A percentile compares a stretch with the other conserved stretches of the same genome.
Conservation (phyloP, 2,888 invertebrate genomes). For the Hypercompe scribonia region DNA sequence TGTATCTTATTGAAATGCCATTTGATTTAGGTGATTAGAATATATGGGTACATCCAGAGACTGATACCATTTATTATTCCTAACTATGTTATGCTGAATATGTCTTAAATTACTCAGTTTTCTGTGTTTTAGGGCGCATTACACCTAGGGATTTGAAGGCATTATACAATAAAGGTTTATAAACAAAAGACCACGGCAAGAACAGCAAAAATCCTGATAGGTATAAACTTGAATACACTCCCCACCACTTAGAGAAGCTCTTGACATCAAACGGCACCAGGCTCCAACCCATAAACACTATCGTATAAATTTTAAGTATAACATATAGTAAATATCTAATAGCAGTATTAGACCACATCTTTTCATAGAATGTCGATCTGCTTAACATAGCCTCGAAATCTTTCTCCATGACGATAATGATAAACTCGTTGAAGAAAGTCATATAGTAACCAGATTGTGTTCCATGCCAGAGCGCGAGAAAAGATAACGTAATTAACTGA, state of each 20-base stretch:
- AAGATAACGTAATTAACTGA: constrained; percentile 93
- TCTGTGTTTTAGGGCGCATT: constrained; percentile 23
- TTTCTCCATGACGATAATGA: constrained; percentile 94
- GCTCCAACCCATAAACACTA: constrained; percentile 94
- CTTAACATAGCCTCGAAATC: constrained; percentile 88
- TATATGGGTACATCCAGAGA: constrained; percentile 17
- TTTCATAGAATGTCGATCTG: constrained; percentile 80
- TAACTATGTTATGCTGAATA: constrained; percentile 21
- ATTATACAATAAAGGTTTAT: constrained; percentile 74
- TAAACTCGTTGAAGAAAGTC: constrained; percentile 96
- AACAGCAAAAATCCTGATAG: constrained; percentile 91
- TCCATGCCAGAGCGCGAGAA: constrained; percentile 98
- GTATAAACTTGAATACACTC: constrained; percentile 88
- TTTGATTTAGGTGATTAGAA: constrained; percentile 33
- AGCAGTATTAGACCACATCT: constrained; percentile 71
- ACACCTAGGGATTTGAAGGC: constrained; percentile 30
- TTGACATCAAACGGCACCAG: constrained; percentile 91
- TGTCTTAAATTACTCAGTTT: constrained; percentile 24
- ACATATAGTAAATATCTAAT: constrained; percentile 83
- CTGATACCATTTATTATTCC: constrained; percentile 21
- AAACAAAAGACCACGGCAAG: constrained; percentile 88
- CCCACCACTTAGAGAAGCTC: constrained; percentile 89
- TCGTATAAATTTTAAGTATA: constrained; percentile 90
- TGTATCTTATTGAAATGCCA: constrained; percentile 25
- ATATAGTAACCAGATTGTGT: constrained; percentile 97